Base-by-base conservation (phyloP, 2,113 vertebrate genomes). In the Ptilorrhoa leucosticta region DNA sequence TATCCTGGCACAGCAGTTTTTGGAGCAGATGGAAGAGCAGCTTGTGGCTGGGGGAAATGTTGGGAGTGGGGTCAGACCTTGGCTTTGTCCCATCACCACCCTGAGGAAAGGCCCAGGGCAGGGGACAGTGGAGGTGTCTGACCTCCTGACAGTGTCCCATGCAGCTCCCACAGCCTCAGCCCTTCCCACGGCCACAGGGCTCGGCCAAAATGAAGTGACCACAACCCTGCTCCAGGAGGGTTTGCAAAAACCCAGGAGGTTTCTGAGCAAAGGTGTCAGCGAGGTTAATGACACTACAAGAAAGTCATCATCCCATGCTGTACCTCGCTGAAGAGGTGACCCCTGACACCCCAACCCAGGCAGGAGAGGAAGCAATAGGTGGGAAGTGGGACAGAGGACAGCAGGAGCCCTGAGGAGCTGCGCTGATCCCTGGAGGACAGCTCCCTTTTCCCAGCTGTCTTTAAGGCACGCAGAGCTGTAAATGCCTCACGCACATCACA, bases 131-230 rank as follows among this genome's bases (percentile, higher is more conserved):
- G 45, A 83, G 39, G 53, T 28, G 19, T 9, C 17, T 0, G 0
- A 48, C 22, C 30, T 10, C 65, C 48, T 11, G 7, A 1, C 10
- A 5, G 18, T 33, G 40, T 15, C 50, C 50, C 10, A 4, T n/a
- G 60, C 50, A 30, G 60, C 69, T 76, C 53, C 14, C 4, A 11
- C 44, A 58, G 61, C 44, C 82, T 35, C 83, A 48, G 56, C 33
- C 63, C 48, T 22, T 24, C 56, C 83, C 63, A 4, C 1, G 27
- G 63, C 37, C 56, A 9, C 2, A 1, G 53, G 37, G 48, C 77
- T 73, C 2, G 0, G 64, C 39, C 56, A n/a, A 14, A 69, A 24
- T 0, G 7, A 20, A 69, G 15, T 1, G 1, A 23, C 63, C 48
- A 4, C 1, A 37, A 7, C 33, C 58, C 58, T 10, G 37, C 23